Evolutionary conservation across 2,888 invertebrate genomes (phyloP).

Genomic region (Cloeon dipterum): DNA sequence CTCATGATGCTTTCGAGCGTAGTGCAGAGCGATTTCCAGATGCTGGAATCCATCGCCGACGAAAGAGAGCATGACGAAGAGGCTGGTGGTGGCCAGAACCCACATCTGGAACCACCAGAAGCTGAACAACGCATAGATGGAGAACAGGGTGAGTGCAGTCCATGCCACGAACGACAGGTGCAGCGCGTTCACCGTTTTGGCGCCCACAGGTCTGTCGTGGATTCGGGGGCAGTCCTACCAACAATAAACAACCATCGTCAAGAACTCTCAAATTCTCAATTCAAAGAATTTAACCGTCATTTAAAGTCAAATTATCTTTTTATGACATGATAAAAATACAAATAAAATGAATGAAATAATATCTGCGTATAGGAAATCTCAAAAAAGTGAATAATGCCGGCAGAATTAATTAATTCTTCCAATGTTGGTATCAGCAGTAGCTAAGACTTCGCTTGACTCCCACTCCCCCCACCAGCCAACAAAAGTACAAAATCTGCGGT

Average conservation of each 20-base stretch:
- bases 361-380: no score
- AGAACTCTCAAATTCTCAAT: neutral
- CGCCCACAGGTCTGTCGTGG: neutral
- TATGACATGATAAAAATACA: no score
- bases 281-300: neutral
- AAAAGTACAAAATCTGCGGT: no score
- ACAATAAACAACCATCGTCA: no score
- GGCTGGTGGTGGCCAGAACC: conserved; percentile 27
- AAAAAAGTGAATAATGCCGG: no score
- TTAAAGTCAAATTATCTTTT: no score
- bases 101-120: conserved; percentile 25
- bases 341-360: no score
- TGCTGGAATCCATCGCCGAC: conserved; percentile 34
- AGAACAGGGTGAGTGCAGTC: conserved; percentile 29
- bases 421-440: no score
- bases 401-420: no score
- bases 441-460: no score
- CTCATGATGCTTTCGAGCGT: conserved; percentile 3
- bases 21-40: conserved; percentile 20
- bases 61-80: conserved; percentile 28
- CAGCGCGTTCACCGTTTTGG: conserved; percentile 17
- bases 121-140: conserved; percentile 17
- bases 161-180: conserved; percentile 37
- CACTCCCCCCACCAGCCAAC: no score
- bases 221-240: neutral